phyloP scores from a whole-genome alignment of 2,888 invertebrate genomes.

The Tenodera sinensis region DNA sequence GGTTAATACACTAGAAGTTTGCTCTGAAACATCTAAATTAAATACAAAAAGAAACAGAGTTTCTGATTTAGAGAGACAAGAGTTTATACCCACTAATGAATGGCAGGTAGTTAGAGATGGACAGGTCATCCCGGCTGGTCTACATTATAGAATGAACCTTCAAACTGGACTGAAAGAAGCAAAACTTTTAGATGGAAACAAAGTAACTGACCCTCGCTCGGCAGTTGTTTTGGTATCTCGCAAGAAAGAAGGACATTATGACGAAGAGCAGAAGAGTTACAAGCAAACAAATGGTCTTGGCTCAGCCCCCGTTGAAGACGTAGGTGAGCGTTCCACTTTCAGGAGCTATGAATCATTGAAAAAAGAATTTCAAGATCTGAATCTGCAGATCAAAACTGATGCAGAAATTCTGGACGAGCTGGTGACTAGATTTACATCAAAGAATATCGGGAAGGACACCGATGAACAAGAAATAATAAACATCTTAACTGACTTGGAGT shows the following conservation, averaged over 20 bases:
- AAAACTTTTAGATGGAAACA: constrained; percentile 57
- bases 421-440: constrained; percentile 48
- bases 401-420: constrained; percentile 59
- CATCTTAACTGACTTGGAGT: constrained; percentile 64
- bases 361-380: constrained; percentile 58
- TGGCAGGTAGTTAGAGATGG: constrained; percentile 64
- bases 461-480: constrained; percentile 45
- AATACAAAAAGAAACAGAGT: background rate
- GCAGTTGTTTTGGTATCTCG: background rate
- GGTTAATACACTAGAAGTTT: background rate
- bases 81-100: constrained; percentile 57
- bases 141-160: constrained; percentile 73
- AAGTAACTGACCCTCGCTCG: background rate
- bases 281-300: background rate
- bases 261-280: background rate
- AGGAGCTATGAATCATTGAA: constrained; percentile 62
- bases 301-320: background rate
- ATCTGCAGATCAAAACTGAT: constrained; percentile 64
- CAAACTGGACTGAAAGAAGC: constrained; percentile 71
- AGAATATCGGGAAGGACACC: background rate
- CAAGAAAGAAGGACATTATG: background rate
- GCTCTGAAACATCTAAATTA: background rate
- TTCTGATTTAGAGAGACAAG: background rate
- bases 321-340: constrained; percentile 42
- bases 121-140: constrained; percentile 66